phyloP scores from a whole-genome alignment of 2,113 vertebrate species.

The Galemys pyrenaicus region DNA sequence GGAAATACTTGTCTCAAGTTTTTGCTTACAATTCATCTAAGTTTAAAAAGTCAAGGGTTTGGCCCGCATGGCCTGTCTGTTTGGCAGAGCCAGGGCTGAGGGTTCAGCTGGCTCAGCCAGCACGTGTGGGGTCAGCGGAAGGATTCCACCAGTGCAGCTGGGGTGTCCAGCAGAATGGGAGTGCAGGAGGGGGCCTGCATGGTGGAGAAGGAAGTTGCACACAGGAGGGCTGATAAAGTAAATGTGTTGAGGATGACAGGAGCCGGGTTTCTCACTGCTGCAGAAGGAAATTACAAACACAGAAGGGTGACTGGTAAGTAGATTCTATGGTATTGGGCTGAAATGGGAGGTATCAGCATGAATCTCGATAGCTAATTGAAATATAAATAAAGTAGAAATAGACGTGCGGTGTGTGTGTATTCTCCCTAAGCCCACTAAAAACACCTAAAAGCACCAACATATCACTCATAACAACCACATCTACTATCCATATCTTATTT shows the following conservation, averaged over 20 bases:
- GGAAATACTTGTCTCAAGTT: conserved; percentile 59
- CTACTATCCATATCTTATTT: neutral
- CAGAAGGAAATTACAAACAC: neutral
- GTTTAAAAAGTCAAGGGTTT: conserved; percentile 59
- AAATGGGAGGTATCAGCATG: neutral
- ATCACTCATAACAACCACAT: neutral
- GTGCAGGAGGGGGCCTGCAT: neutral
- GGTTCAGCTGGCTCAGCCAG: neutral
- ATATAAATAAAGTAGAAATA: neutral
- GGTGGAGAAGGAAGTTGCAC: neutral
- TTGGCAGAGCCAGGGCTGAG: conserved; percentile 28
- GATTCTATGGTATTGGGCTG: neutral
- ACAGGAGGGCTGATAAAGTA: neutral
- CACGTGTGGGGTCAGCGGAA: neutral
- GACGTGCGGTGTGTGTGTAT: fast-evolving
- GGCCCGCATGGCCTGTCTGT: conserved; percentile 16
- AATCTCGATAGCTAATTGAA: neutral
- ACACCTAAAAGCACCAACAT: neutral
- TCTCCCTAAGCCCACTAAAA: neutral
- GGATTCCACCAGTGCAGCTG: neutral
- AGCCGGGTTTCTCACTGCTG: neutral
- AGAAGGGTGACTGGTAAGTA: neutral
- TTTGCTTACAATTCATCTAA: conserved; percentile 52
- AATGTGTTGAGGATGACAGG: neutral
- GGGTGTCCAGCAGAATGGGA: neutral